Base-by-base conservation (phyloP, 2,888 invertebrate species). In the Scrobipalpa atriplicella region DNA sequence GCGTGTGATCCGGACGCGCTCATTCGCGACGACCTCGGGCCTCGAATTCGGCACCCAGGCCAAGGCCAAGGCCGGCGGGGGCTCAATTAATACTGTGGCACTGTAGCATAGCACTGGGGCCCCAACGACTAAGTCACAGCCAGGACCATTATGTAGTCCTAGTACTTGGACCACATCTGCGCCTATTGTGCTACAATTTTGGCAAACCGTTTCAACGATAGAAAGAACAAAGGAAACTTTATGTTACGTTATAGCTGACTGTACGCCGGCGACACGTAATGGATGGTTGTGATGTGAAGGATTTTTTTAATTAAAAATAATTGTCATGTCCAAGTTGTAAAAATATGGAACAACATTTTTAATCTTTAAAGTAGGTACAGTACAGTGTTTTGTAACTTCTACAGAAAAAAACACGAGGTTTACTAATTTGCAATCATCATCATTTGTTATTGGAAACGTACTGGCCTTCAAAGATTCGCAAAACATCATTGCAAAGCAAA, bases 21-120 rank as follows among this genome's bases (percentile, higher is more conserved):
- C 87, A 90, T 89, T 91, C 87, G 85, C 75, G 75, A 78, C 69
- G 89, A 88, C 90, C 90, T 90, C 89, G 87, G 89, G 87, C 90
- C 90, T 90, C 89, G 86, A 85, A 87, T 90, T 91, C 89, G 90
- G 90, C 91, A 89, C 88, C 84, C 83, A 84, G 83, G 85, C 85
- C 90, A 92, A 92, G 92, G 92, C 89, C 91, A 92, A 91, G 92
- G 92, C 81, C 89, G 80, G 79, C 74, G 82, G 77, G 81, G 84
- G 82, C 79, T 84, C 87, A 90, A 89, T 90, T 89, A 90, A 82
- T 83, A 56, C 65, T 43, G 77, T 77, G 75, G 75, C 72, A 76
- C 75, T 73, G 58, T 38, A 19, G 9, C 52, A 77, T 38, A 19
- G 18, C 52, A 77, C 73, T 72, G 75, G 81, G 81, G 81, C 83